Base-by-base conservation (phyloP, 2,888 invertebrate species). In the Silvanus unidentatus region DNA sequence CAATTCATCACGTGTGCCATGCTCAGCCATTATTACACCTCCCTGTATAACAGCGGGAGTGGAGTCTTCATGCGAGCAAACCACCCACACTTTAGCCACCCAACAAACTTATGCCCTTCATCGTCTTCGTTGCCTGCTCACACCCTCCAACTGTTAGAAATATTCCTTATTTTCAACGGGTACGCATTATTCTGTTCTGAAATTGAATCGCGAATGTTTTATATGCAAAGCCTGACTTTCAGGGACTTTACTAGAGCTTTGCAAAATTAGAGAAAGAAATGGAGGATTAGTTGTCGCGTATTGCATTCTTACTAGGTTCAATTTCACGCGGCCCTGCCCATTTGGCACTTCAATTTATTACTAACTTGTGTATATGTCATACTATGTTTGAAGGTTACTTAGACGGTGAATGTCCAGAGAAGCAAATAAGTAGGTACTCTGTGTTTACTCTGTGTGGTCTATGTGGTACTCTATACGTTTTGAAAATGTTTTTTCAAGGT, bases 191-290 rank as follows among this genome's bases (percentile, higher is more conserved):
- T 52, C 54, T 35, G 51, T 37, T 22, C 43, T 45, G 62, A 66
- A 67, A 68, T 66, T 66, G 67, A 66, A 66, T 66, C 60, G 62
- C 48, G 55, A 59, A 62, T 62, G 63, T 65, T 68, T 68, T 68
- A 66, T 68, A 68, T 68, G 68, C 68, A 68, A 67, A 68, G 65
- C 66, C 57, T 53, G 66, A 63, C 64, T 65, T 65, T 61, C 53
- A 54, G 58, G 59, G 66, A 66, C 65, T 65, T 62, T 62, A 57
- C 60, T 49, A 55, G 59, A 58, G 65, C 63, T 64, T 63, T 64
- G 57, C 64, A 63, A 68, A 68, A 68, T 68, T 68, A 68, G 64
- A 66, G 66, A 68, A 68, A 68, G 68, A 68, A 68, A 68, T 66
- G 63, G 67, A 58, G 62, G 68, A 68, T 68, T 68, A 68, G 66